Conservation (phyloP, 2,888 invertebrate species). For the Stenurella melanura region DNA sequence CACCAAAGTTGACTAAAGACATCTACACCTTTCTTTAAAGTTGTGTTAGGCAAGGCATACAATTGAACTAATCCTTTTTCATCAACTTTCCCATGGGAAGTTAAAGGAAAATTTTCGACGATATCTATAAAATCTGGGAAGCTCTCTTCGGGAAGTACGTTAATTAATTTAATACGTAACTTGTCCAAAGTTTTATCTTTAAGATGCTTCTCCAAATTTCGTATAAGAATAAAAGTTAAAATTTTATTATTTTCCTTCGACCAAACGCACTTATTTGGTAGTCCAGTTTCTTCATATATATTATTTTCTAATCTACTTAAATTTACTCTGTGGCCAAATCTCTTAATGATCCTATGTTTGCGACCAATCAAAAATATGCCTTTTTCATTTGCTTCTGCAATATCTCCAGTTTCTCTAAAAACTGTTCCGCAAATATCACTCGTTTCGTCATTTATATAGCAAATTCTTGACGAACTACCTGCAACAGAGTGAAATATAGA, state of each 20-base stretch:
- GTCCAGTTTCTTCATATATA: constrained; percentile 73
- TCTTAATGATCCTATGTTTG: constrained; percentile 82
- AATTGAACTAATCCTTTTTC: constrained; percentile 72
- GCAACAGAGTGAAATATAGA: constrained; percentile 48
- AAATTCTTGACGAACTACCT: constrained; percentile 75
- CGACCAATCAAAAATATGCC: constrained; percentile 81
- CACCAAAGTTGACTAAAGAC: constrained; percentile 43
- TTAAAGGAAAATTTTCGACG: constrained; percentile 78
- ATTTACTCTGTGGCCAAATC: constrained; percentile 84
- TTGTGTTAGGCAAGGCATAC: constrained; percentile 63
- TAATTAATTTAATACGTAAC: constrained; percentile 64
- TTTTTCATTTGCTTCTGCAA: constrained; percentile 76
- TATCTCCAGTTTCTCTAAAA: constrained; percentile 83
- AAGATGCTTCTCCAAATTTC: constrained; percentile 47
- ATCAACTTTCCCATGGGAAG: constrained; percentile 83
- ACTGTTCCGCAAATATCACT: constrained; percentile 64
- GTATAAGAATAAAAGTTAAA: constrained; percentile 74
- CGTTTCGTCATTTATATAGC: constrained; percentile 73
- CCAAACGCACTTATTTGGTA: constrained; percentile 77
- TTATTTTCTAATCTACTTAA: constrained; percentile 76
- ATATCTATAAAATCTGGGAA: constrained; percentile 80
- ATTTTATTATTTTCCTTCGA: constrained; percentile 73
- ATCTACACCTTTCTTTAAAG: constrained; percentile 9
- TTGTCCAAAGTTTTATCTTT: constrained; percentile 64
- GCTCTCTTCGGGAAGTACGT: constrained; percentile 67